Conservation (phyloP, 2,888 invertebrate species). For the Spialia ferax region DNA sequence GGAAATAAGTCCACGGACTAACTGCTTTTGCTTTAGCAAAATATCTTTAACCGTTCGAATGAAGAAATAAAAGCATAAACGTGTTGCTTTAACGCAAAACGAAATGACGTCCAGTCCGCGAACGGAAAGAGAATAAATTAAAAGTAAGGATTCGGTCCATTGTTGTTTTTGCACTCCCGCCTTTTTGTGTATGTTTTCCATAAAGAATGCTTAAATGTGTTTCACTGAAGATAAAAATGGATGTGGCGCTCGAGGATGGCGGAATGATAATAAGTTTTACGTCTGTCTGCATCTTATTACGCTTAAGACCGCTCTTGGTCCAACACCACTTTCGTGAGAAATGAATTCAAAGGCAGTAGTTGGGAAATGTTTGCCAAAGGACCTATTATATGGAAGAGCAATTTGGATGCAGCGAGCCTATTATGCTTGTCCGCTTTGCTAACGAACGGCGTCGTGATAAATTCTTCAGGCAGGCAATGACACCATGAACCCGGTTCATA, state of each 20-base stretch:
- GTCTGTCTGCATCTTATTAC: conserved; percentile 44
- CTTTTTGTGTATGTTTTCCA: conserved; percentile 59
- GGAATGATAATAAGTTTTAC: conserved; percentile 49
- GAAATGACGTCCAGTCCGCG: conserved; percentile 70
- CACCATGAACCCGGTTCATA: conserved; percentile 71
- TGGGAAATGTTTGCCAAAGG: conserved; percentile 39
- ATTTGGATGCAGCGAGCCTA: conserved; percentile 41
- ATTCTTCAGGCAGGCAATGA: conserved; percentile 68
- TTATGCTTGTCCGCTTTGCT: conserved; percentile 56
- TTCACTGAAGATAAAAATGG: conserved; percentile 53
- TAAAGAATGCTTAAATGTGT: conserved; percentile 59
- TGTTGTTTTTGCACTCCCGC: conserved; percentile 63
- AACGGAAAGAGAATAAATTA: conserved; percentile 76
- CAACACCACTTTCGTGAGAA: conserved; percentile 33
- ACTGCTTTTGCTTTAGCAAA: conserved; percentile 57
- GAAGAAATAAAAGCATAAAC: conserved; percentile 74
- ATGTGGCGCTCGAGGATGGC: conserved; percentile 48
- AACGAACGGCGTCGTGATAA: conserved; percentile 66
- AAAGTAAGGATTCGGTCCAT: conserved; percentile 70
- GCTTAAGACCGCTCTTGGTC: conserved; percentile 42
- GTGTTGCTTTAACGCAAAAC: conserved; percentile 72
- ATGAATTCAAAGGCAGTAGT: conserved; percentile 21
- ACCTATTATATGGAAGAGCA: conserved; percentile 13
- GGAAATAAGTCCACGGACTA: conserved; percentile 57
- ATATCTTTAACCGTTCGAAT: conserved; percentile 54